Conservation (phyloP, 2,888 invertebrate species). For the Ramazzottius varieornatus region DNA sequence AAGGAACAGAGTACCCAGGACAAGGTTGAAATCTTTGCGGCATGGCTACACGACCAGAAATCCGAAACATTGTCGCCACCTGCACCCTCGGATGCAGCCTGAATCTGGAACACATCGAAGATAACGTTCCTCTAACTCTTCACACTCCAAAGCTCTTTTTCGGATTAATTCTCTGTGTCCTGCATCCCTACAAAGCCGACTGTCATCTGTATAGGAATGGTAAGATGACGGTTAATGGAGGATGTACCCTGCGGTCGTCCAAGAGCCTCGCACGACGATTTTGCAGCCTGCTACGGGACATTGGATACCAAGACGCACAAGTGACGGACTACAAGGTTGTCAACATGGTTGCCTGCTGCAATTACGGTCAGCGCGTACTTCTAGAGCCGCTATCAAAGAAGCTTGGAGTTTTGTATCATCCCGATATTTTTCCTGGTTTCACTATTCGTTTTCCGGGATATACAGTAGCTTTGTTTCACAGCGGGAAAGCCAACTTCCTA, state of each 20-base stretch:
- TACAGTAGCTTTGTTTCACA: neutral
- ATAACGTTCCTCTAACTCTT: neutral
- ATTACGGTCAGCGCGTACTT: neutral
- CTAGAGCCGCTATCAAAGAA: neutral
- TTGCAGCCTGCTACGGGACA: too few species aligned
- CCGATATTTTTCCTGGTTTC: neutral
- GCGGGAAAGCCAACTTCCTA: neutral
- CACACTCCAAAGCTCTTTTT: neutral
- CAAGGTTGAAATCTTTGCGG: neutral
- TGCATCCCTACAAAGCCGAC: neutral
- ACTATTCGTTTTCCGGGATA: neutral
- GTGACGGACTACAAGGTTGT: neutral
- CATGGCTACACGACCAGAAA: neutral
- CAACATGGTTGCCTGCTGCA: neutral
- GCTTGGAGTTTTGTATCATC: neutral
- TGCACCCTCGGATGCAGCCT: neutral
- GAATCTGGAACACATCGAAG: neutral
- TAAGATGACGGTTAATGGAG: neutral
- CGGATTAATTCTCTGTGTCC: neutral
- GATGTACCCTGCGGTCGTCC: too few species aligned
- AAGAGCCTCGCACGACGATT: too few species aligned
- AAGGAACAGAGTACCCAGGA: neutral
- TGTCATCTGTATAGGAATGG: neutral
- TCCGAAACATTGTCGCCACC: neutral
- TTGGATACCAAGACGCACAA: too few species aligned